Conservation (phyloP, 2,888 invertebrate genomes). For the Volucella bombylans region DNA sequence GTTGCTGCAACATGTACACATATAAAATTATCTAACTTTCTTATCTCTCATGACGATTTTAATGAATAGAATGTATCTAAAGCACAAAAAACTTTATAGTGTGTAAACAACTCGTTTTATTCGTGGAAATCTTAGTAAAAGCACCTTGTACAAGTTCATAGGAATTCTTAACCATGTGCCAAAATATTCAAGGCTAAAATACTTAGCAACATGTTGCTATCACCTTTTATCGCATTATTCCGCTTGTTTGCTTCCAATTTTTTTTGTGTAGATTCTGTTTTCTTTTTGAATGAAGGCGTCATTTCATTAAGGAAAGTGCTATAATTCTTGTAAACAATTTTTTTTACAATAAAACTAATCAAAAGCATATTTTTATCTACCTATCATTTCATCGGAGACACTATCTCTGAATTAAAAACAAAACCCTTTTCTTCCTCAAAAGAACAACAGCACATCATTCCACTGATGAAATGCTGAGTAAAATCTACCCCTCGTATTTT, state of each 20-base stretch:
- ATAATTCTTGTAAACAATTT: constrained; percentile 31
- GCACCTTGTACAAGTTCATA: no score
- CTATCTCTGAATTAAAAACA: constrained; percentile 16
- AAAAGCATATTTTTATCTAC: constrained; percentile 5
- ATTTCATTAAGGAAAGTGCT: constrained; percentile 10
- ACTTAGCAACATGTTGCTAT: constrained; percentile 22
- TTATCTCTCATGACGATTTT: no score
- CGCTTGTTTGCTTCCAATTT: neutral
- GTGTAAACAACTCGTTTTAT: neutral
- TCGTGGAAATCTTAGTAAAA: no score
- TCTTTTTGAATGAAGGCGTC: neutral
- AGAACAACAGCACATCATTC: neutral
- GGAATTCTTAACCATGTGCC: neutral
- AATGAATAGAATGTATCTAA: no score
- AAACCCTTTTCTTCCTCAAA: neutral
- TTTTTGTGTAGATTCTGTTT: neutral
- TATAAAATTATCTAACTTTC: no score
- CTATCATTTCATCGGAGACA: neutral
- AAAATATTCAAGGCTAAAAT: constrained; percentile 1
- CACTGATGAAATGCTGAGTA: neutral
- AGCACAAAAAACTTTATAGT: neutral
- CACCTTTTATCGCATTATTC: neutral
- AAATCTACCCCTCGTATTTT: neutral
- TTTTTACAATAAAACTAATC: constrained; percentile 17
- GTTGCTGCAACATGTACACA: no score